A percentile compares a stretch with the other conserved stretches of the same genome.
These are phyloP conservation scores for Catocala nupta DNA, from an alignment of 2,888 invertebrate genomes.

Conservation along the genomic window DNA sequence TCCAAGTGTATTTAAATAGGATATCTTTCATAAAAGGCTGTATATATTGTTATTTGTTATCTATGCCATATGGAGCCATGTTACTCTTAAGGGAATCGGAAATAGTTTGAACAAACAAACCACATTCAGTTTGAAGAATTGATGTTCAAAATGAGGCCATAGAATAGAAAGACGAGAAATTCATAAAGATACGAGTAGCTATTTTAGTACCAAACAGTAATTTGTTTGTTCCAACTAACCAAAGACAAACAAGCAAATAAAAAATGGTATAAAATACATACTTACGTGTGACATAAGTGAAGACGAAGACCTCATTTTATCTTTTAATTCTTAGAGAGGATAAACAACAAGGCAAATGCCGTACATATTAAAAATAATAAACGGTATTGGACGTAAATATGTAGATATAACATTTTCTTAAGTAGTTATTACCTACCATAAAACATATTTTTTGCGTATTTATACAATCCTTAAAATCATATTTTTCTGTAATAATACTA, in stretches of 20 bases:
- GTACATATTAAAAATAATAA: too few species aligned
- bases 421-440: too few species aligned
- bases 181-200: slow-evolving; percentile 19
- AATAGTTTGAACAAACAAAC: slow-evolving; percentile 21
- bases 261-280: slow-evolving; percentile 33
- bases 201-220: slow-evolving; percentile 18
- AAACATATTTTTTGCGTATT: too few species aligned
- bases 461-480: too few species aligned
- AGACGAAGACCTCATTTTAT: slow-evolving; percentile 42
- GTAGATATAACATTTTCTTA: too few species aligned
- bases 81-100: slow-evolving; percentile 14
- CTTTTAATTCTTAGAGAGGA: slow-evolving; percentile 29
- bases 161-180: slow-evolving; percentile 4
- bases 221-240: slow-evolving; percentile 29
- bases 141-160: neutral
- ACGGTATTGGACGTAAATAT: too few species aligned
- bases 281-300: slow-evolving; percentile 42
- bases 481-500: too few species aligned
- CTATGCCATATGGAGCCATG: slow-evolving; percentile 14
- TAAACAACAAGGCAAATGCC: slow-evolving; percentile 36
- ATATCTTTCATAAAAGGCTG: slow-evolving; percentile 15
- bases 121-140: neutral
- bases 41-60: slow-evolving; percentile 28
- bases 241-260: slow-evolving; percentile 54
- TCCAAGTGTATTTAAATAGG: slow-evolving; percentile 25